Percentiles rank a stretch among this genome's conserved stretches.
These are phyloP conservation scores for Trichogramma dendrolimi DNA, from an alignment of 2,888 invertebrate genomes.

Conservation along the genomic window DNA sequence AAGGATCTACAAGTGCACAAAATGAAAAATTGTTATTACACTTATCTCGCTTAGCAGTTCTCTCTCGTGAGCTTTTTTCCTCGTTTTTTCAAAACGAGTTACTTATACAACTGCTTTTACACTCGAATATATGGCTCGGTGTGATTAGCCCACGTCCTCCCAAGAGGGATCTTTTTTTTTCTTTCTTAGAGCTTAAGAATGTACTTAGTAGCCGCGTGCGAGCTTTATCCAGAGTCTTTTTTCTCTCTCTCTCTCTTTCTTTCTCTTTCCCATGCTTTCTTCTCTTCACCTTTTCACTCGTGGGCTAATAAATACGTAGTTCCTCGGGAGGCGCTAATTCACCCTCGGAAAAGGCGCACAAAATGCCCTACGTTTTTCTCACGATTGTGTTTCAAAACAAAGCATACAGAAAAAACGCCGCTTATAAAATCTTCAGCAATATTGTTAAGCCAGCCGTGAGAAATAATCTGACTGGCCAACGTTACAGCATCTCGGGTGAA, in stretches of 20 bases:
- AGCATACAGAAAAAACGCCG: no score
- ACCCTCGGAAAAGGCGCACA: slow-evolving; percentile 12
- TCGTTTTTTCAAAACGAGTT: slow-evolving; percentile 8
- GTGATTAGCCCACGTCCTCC: slow-evolving; percentile 20
- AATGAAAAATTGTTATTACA: slow-evolving; percentile 9
- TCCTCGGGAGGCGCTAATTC: slow-evolving; percentile 14
- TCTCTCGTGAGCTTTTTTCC: not conserved
- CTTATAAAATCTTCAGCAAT: no score
- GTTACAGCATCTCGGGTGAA: no score
- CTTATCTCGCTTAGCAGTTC: slow-evolving; percentile 1
- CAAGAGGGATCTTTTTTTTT: slow-evolving; percentile 7
- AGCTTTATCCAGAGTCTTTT: not conserved
- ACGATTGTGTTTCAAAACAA: no score
- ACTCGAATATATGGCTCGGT: slow-evolving; percentile 19
- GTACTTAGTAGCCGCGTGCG: slow-evolving; percentile 2
- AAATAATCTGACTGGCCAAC: no score
- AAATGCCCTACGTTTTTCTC: not conserved
- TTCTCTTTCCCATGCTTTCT: not conserved
- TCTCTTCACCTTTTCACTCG: slow-evolving; percentile 5
- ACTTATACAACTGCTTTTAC: slow-evolving; percentile 1
- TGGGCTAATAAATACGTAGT: not conserved
- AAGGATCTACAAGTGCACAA: not conserved
- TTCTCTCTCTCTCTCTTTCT: not conserved
- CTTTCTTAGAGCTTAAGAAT: slow-evolving; percentile 16
- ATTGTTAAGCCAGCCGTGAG: no score